Conservation (phyloP, 2,113 vertebrate species). For the Corythoichthys haematopterus region DNA sequence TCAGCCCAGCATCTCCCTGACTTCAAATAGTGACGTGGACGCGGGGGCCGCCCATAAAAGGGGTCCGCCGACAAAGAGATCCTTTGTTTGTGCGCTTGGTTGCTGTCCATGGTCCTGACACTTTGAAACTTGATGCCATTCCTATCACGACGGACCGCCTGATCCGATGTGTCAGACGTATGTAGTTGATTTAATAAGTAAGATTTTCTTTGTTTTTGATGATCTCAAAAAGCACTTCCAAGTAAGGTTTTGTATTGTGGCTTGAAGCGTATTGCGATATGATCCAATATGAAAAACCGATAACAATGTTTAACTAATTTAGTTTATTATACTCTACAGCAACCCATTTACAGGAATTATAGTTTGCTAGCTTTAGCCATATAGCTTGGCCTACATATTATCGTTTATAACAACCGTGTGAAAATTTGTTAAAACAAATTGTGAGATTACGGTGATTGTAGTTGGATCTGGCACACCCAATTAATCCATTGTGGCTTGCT, state of each 20-base stretch:
- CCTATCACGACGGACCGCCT: slow-evolving; percentile 27
- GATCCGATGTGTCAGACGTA: slow-evolving; percentile 45
- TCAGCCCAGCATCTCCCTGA: slow-evolving; percentile 56
- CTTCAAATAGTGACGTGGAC: slow-evolving; percentile 59
- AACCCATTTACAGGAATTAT: too few species aligned
- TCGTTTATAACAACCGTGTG: too few species aligned
- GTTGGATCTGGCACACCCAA: too few species aligned
- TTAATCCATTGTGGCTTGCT: too few species aligned
- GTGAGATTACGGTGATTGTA: too few species aligned
- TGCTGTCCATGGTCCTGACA: slow-evolving; percentile 77
- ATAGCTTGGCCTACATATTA: too few species aligned
- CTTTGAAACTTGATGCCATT: slow-evolving; percentile 54
- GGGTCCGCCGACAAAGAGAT: slow-evolving; percentile 56
- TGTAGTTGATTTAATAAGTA: slow-evolving; percentile 49
- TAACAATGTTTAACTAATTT: too few species aligned
- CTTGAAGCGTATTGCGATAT: too few species aligned
- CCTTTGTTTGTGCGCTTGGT: slow-evolving; percentile 68
- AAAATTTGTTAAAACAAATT: too few species aligned
- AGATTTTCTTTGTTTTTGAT: slow-evolving; percentile 45
- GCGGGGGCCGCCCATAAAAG: background rate
- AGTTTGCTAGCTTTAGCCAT: too few species aligned
- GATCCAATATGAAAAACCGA: too few species aligned
- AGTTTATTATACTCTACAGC: too few species aligned
- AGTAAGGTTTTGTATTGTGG: background rate
- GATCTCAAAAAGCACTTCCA: slow-evolving; percentile 47